Percentiles rank a stretch among this genome's conserved stretches.
phyloP scores from a whole-genome alignment of 2,888 invertebrate species.

The Pristionchus mayeri region DNA sequence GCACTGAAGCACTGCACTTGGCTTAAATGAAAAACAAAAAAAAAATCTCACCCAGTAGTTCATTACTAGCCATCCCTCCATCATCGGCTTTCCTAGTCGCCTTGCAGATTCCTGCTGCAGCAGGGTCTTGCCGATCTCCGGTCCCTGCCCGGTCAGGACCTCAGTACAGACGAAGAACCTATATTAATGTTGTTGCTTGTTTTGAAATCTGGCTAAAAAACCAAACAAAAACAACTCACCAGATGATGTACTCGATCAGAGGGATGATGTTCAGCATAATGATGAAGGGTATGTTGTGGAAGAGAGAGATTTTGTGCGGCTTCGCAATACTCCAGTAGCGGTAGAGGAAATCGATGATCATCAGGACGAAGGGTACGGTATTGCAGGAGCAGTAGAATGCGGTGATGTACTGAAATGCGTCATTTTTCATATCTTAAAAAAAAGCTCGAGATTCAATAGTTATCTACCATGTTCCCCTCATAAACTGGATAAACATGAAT shows the following conservation, averaged over 20 bases:
- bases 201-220: not conserved
- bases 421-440: not conserved
- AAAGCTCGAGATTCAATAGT: not conserved
- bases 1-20: no score
- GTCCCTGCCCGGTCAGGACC: not conserved
- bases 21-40: not conserved
- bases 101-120: not conserved
- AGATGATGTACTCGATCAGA: not conserved
- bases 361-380: not conserved
- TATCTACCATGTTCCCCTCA: not conserved
- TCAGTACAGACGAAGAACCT: not conserved
- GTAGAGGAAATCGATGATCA: conserved; percentile 10
- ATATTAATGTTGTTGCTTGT: not conserved
- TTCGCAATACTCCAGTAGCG: not conserved
- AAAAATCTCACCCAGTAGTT: not conserved
- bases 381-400: not conserved
- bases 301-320: not conserved
- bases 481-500: not conserved
- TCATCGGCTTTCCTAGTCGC: not conserved
- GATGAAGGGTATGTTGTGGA: not conserved
- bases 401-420: not conserved
- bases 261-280: not conserved
- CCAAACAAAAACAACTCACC: not conserved
- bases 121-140: not conserved
- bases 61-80: not conserved